Percentiles rank a stretch among this genome's conserved stretches.
Conservation (phyloP, 2,113 vertebrate genomes). For the Thryonomys swinderianus region DNA sequence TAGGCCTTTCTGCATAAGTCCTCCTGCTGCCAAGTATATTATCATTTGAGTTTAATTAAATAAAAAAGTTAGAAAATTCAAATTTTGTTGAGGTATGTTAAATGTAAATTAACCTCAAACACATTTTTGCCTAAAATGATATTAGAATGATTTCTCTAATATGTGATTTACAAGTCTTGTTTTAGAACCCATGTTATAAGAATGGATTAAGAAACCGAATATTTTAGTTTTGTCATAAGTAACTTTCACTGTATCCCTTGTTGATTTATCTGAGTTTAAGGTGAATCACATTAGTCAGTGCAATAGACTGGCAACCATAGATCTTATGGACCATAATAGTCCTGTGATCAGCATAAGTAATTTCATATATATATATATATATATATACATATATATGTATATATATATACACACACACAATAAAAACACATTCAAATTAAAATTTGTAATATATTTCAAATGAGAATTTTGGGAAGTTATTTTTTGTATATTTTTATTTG, state of each 20-base stretch:
- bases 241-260: background rate
- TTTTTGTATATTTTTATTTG: background rate
- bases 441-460: background rate
- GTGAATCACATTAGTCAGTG: background rate
- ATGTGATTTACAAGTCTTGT: background rate
- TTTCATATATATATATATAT: too few relatives aligned
- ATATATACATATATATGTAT: too few relatives aligned
- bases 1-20: background rate
- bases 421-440: background rate
- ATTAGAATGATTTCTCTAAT: background rate
- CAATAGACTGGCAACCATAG: background rate
- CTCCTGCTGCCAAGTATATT: background rate
- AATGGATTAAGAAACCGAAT: background rate
- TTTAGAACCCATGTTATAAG: background rate
- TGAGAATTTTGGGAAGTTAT: background rate
- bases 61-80: background rate
- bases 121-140: background rate
- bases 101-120: background rate
- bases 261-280: background rate
- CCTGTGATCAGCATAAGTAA: background rate
- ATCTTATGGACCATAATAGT: background rate
- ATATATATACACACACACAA: background rate
- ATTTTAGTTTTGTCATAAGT: background rate
- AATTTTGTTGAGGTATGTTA: slow-evolving; percentile 1
- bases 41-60: background rate